Percentiles rank a stretch among this genome's conserved stretches.
Conservation (phyloP, 1,140 invertebrate species). For the Ladona fulva region DNA sequence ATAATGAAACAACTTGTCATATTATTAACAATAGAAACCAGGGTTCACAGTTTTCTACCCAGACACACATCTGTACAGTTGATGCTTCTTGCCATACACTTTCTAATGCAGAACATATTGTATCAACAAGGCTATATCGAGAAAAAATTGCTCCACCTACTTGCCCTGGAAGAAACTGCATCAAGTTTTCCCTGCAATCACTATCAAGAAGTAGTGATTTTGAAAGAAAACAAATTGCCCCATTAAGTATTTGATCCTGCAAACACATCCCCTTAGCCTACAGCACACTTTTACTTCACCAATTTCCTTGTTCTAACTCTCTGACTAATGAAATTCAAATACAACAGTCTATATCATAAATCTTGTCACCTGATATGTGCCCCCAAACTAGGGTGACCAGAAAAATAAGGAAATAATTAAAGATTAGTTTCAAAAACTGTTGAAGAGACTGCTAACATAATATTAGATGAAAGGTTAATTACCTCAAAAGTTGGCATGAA, state of each 20-base stretch:
- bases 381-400: neutral
- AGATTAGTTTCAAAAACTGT: too few relatives aligned
- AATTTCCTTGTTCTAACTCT: neutral
- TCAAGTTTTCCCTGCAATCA: too few relatives aligned
- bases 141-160: neutral
- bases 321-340: neutral
- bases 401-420: too few relatives aligned
- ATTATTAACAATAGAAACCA: neutral
- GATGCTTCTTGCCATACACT: neutral
- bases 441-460: too few relatives aligned
- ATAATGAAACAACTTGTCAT: neutral
- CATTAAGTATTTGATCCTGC: neutral
- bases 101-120: neutral
- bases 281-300: neutral
- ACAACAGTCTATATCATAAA: neutral
- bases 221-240: too few relatives aligned
- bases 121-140: neutral
- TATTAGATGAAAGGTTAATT: too few relatives aligned
- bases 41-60: neutral
- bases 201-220: too few relatives aligned
- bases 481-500: too few relatives aligned
- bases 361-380: conserved; percentile 4
- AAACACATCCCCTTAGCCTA: neutral
- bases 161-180: too few relatives aligned
- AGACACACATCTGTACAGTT: neutral